A percentile compares a stretch with the other conserved stretches of the same genome.
Conservation (phyloP, 1,140 invertebrate genomes). For the Euschistus heros region DNA sequence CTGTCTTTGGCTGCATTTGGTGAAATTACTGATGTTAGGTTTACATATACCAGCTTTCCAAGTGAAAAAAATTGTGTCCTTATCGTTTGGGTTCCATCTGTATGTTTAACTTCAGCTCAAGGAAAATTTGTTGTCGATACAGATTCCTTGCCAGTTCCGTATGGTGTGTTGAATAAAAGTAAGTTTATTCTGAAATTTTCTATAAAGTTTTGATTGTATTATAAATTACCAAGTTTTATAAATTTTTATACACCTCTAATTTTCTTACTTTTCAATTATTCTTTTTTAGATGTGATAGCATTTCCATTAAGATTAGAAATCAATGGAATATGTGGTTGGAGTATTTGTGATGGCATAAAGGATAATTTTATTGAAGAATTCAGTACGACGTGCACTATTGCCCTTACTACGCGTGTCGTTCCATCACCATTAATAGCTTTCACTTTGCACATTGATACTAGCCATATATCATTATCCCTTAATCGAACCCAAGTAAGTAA, state of each 20-base stretch:
- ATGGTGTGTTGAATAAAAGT: slow-evolving; percentile 19
- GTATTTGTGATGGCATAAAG: neutral
- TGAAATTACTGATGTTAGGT: slow-evolving; percentile 15
- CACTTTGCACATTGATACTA: slow-evolving; percentile 23
- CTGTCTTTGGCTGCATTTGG: slow-evolving; percentile 19
- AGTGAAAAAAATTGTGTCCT: neutral
- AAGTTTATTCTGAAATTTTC: neutral
- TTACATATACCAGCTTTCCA: slow-evolving; percentile 6
- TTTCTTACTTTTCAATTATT: neutral
- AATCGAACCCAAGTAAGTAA: neutral
- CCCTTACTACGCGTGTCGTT: slow-evolving; percentile 14
- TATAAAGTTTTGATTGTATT: neutral
- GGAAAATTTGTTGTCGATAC: slow-evolving; percentile 21
- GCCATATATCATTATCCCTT: slow-evolving; percentile 4
- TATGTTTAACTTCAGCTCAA: slow-evolving; percentile 18
- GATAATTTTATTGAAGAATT: slow-evolving; percentile 22
- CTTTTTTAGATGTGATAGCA: slow-evolving; percentile 15
- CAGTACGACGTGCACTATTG: slow-evolving; percentile 22
- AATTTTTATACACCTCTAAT: neutral
- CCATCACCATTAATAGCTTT: slow-evolving; percentile 20
- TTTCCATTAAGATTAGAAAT: slow-evolving; percentile 19
- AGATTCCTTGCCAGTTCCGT: slow-evolving; percentile 19
- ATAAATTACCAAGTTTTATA: neutral
- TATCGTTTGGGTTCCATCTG: slow-evolving; percentile 14
- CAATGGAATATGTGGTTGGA: slow-evolving; percentile 19